These are phyloP conservation scores for Rostratula benghalensis DNA, from an alignment of 2,113 vertebrate species.

Conservation along the genomic window DNA sequence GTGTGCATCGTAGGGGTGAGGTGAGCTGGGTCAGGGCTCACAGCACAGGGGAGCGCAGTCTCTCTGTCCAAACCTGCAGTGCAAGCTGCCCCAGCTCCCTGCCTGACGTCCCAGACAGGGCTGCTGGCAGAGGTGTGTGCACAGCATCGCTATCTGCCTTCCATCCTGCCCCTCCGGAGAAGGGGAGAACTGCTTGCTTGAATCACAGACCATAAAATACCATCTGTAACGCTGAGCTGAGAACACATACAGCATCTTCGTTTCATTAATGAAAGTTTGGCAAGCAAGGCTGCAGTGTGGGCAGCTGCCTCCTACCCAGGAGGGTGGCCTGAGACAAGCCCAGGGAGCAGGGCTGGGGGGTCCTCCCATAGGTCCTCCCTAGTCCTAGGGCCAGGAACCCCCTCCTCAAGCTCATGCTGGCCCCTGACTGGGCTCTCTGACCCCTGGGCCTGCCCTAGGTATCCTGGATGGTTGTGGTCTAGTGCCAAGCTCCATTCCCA, in stretches of 20 bases:
- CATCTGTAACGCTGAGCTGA: background rate
- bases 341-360: fast-evolving
- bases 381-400: background rate
- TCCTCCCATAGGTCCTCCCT: background rate
- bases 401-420: fast-evolving
- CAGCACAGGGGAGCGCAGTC: fast-evolving
- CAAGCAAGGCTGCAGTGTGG: background rate
- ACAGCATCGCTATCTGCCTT: background rate
- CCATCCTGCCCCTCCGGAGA: background rate
- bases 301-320: background rate
- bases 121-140: background rate
- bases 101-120: background rate
- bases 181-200: background rate
- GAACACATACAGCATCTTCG: fast-evolving
- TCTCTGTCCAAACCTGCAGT: background rate
- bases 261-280: background rate
- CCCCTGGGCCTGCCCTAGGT: background rate
- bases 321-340: fast-evolving
- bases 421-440: fast-evolving
- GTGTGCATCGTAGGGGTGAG: background rate
- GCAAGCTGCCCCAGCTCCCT: background rate
- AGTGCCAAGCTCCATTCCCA: background rate
- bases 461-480: background rate
- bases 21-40: background rate
- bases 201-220: background rate